A percentile compares a stretch with the other conserved stretches of the same genome.
phyloP scores from a whole-genome alignment of 2,888 invertebrate genomes.

The Tryphoninae sp. region DNA sequence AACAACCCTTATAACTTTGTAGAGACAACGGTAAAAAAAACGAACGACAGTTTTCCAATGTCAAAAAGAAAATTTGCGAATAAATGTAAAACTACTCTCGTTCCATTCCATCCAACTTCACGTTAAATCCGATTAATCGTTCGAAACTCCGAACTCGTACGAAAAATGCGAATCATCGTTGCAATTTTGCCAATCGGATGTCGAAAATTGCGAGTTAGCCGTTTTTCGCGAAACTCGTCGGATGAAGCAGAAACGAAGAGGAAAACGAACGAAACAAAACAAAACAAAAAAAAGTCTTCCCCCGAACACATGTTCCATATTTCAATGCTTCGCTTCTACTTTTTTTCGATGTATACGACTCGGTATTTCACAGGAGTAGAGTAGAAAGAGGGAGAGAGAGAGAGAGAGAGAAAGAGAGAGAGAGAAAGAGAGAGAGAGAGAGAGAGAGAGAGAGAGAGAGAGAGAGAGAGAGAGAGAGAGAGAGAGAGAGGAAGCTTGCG shows the following conservation, averaged over 20 bases:
- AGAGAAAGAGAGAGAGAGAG: not conserved
- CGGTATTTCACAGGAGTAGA: conserved; percentile 28
- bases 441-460: not conserved
- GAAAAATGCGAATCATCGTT: not conserved
- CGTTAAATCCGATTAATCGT: not conserved
- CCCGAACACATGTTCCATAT: conserved; percentile 13
- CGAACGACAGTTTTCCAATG: too few relatives aligned
- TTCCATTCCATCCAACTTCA: not conserved
- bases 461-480: not conserved
- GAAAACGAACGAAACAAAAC: not conserved
- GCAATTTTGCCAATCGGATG: not conserved
- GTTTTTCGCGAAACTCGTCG: not conserved
- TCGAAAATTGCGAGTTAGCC: not conserved
- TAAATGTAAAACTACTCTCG: too few relatives aligned
- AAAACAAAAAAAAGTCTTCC: not conserved
- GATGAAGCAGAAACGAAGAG: not conserved
- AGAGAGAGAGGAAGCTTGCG: conserved; percentile 13
- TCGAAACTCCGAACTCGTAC: not conserved
- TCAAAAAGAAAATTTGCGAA: too few relatives aligned
- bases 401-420: not conserved
- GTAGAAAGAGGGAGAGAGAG: not conserved
- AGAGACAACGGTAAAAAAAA: too few relatives aligned
- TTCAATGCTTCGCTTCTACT: conserved; percentile 16
- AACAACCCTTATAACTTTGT: too few relatives aligned
- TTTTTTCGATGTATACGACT: conserved; percentile 21